Evolutionary conservation across 2,113 vertebrate species (phyloP).

Genomic region (Cyprinodon tularosa): DNA sequence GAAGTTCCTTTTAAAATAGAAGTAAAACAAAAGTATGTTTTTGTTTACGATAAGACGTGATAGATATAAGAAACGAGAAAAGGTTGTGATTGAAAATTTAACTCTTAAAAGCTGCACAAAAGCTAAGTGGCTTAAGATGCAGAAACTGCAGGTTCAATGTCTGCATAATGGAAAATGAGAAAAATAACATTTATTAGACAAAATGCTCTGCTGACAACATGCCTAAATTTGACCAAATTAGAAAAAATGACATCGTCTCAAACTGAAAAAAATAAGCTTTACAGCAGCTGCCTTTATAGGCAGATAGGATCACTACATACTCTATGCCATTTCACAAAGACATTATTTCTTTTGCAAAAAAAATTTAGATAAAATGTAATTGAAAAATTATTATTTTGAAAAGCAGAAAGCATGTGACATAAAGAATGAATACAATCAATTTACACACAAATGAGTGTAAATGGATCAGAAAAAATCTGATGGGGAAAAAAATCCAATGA

Average conservation of each 20-base stretch:
- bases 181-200: conserved; percentile 1
- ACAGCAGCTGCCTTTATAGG: neutral
- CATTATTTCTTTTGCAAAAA: neutral
- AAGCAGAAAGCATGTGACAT: neutral
- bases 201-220: neutral
- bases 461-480: neutral
- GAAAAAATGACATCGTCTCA: neutral
- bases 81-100: neutral
- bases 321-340: neutral
- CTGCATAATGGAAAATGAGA: neutral
- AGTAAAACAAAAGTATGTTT: conserved; percentile 25
- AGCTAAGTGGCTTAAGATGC: conserved; percentile 3
- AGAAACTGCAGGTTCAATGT: neutral
- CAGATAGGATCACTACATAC: conserved; percentile 1
- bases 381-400: neutral
- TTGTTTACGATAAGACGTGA: neutral
- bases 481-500: neutral
- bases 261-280: neutral
- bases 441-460: neutral
- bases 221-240: neutral
- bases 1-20: conserved; percentile 4
- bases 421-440: neutral
- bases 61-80: conserved; percentile 10
- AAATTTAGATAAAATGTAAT: neutral
- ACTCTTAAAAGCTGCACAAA: conserved; percentile 12